phyloP scores from a whole-genome alignment of 2,113 vertebrate species.

The Clarias magur region DNA sequence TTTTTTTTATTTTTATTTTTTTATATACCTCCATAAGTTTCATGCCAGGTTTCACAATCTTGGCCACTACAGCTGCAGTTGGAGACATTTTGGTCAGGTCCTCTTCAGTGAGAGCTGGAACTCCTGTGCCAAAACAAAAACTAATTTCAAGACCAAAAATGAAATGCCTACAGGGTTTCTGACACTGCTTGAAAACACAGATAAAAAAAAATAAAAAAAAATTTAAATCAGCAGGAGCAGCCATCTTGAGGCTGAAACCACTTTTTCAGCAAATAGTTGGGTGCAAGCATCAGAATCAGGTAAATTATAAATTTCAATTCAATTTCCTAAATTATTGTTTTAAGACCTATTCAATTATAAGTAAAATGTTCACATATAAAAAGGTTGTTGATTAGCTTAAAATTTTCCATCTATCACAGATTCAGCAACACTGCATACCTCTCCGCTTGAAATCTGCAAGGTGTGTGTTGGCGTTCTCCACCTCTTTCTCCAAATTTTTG shows the following conservation, averaged over 20 bases:
- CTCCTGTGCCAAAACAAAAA: slow-evolving; percentile 58
- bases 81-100: slow-evolving; percentile 94
- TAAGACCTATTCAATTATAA: neutral
- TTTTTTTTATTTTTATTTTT: too few relatives aligned
- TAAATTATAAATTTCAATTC: neutral
- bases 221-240: neutral
- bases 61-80: slow-evolving; percentile 90
- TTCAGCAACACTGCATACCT: slow-evolving; percentile 63
- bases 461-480: slow-evolving; percentile 85
- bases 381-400: neutral
- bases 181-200: neutral
- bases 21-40: slow-evolving; percentile 86
- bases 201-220: neutral
- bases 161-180: neutral
- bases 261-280: neutral
- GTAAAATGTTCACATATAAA: neutral
- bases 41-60: slow-evolving; percentile 95
- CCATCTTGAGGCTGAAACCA: neutral
- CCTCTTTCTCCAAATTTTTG: slow-evolving; percentile 85
- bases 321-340: neutral
- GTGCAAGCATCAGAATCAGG: neutral
- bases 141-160: neutral
- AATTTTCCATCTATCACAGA: neutral
- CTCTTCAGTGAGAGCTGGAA: slow-evolving; percentile 83
- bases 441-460: slow-evolving; percentile 85